Percentiles rank a stretch among this genome's conserved stretches.
These are phyloP conservation scores for Siniperca obscura DNA, from an alignment of 2,797 vertebrate genomes.

Conservation along the genomic window DNA sequence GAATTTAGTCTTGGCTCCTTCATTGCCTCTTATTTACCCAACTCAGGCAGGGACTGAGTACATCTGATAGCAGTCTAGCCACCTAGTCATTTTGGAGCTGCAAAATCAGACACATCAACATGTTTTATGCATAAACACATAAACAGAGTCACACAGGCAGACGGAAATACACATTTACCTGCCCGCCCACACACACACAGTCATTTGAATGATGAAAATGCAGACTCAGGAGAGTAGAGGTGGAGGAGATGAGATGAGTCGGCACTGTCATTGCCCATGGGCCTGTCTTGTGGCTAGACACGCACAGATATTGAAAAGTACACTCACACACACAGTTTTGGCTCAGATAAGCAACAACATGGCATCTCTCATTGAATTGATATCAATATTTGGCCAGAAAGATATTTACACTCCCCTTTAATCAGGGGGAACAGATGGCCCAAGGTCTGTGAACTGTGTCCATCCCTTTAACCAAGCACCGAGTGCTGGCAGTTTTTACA, in stretches of 20 bases:
- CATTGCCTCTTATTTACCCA: constrained; percentile 70
- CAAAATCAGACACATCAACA: constrained; percentile 66
- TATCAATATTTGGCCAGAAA: constrained; percentile 77
- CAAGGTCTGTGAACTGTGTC: constrained; percentile 74
- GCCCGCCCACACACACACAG: not conserved
- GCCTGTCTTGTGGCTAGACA: constrained; percentile 46
- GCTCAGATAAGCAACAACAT: constrained; percentile 65
- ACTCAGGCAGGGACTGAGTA: constrained; percentile 58
- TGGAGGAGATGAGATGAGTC: constrained; percentile 60
- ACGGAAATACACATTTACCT: constrained; percentile 24
- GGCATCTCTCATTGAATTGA: constrained; percentile 70
- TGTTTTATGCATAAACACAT: constrained; percentile 74
- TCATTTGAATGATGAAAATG: constrained; percentile 62
- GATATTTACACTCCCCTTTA: constrained; percentile 78
- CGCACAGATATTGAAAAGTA: constrained; percentile 23
- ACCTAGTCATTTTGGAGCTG: constrained; percentile 63
- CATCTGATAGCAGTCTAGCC: constrained; percentile 68
- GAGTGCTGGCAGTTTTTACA: constrained; percentile 42
- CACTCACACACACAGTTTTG: constrained; percentile 48
- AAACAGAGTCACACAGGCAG: constrained; percentile 46
- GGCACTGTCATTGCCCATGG: constrained; percentile 39
- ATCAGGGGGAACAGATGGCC: constrained; percentile 78
- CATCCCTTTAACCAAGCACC: constrained; percentile 71
- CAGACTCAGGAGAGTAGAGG: constrained; percentile 56
- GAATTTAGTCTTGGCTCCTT: constrained; percentile 67